Evolutionary conservation across 2,888 invertebrate species (phyloP).

Genomic region (Athetis lepigone): DNA sequence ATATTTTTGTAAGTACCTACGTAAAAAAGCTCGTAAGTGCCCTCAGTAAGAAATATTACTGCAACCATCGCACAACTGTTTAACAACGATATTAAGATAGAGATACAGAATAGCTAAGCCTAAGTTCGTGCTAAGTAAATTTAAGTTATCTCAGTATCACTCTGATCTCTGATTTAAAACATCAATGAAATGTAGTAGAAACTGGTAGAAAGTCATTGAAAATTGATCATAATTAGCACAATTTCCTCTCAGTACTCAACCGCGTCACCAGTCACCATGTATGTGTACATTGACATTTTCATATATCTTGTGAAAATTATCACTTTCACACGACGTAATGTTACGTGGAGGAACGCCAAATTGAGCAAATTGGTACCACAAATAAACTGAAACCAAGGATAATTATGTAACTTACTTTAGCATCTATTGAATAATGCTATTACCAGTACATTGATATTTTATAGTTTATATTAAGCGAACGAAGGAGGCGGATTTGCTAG

Average conservation of each 20-base stretch:
- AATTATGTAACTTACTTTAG: slow-evolving; percentile 42
- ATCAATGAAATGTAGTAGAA: neutral
- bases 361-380: slow-evolving; percentile 54
- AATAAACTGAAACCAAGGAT: slow-evolving; percentile 43
- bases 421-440: neutral
- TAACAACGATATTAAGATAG: no score
- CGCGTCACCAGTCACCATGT: neutral
- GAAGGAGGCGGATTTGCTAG: no score
- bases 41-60: no score
- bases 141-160: no score
- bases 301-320: slow-evolving; percentile 55
- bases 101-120: no score
- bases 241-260: slow-evolving; percentile 18
- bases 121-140: no score
- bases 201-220: neutral
- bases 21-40: no score
- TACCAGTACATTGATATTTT: neutral
- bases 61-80: no score
- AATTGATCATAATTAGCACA: slow-evolving; percentile 25
- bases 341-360: slow-evolving; percentile 48
- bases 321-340: slow-evolving; percentile 54
- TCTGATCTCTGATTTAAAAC: neutral
- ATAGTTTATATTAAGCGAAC: no score
- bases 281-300: slow-evolving; percentile 32
- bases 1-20: no score